Conservation (phyloP, 2,888 invertebrate species). For the Drosophila falleni region DNA sequence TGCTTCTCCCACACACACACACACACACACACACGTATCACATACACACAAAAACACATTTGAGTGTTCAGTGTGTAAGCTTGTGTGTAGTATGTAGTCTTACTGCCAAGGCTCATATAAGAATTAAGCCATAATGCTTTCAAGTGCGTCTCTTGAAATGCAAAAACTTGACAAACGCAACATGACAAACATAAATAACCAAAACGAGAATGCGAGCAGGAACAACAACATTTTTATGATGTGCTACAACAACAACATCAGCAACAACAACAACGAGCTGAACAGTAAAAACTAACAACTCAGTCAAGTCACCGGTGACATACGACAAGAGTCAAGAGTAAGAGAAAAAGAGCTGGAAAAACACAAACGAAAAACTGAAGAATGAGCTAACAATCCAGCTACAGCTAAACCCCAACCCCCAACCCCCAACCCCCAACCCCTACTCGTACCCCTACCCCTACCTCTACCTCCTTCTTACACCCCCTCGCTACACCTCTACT, state of each 20-base stretch:
- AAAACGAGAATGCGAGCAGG: slow-evolving; percentile 49
- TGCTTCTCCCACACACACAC: slow-evolving; percentile 18
- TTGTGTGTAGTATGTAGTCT: slow-evolving; percentile 22
- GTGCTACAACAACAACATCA: slow-evolving; percentile 58
- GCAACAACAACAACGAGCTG: slow-evolving; percentile 10
- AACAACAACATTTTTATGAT: slow-evolving; percentile 68
- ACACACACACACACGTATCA: neutral
- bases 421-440: neutral
- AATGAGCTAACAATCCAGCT: slow-evolving; percentile 37
- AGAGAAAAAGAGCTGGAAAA: slow-evolving; percentile 36
- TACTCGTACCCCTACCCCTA: neutral
- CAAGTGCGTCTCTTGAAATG: slow-evolving; percentile 68
- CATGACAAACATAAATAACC: slow-evolving; percentile 80
- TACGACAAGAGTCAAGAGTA: slow-evolving; percentile 64
- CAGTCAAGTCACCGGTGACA: slow-evolving; percentile 77
- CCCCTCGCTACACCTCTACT: slow-evolving; percentile 26
- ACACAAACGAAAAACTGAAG: slow-evolving; percentile 54
- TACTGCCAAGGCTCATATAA: slow-evolving; percentile 62
- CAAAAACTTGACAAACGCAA: slow-evolving; percentile 82
- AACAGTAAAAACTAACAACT: slow-evolving; percentile 74
- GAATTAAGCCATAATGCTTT: slow-evolving; percentile 81
- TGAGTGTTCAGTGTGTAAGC: slow-evolving; percentile 26
- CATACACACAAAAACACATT: neutral
- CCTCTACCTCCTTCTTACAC: too few species aligned
- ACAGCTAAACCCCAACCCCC: slow-evolving; percentile 7